Percentiles rank a stretch among this genome's conserved stretches.
Conservation (phyloP, 2,797 vertebrate genomes). For the Onychomys torridus region DNA sequence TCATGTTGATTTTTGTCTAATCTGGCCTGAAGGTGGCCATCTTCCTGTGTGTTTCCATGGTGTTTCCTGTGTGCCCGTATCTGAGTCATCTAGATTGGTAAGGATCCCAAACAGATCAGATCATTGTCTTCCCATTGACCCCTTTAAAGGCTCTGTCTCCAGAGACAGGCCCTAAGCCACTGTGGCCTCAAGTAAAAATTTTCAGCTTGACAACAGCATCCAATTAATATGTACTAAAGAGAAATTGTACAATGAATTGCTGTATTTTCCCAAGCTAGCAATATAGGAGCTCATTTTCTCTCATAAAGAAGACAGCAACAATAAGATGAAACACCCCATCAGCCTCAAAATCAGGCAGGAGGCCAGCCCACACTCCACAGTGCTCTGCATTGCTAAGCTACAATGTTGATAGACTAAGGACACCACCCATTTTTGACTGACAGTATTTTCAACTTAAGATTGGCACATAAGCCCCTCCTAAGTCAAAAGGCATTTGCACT, state of each 20-base stretch:
- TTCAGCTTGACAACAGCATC: background rate
- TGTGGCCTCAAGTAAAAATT: background rate
- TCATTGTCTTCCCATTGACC: background rate
- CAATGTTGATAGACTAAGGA: background rate
- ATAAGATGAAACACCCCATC: background rate
- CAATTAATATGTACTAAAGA: background rate
- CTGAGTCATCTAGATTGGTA: background rate
- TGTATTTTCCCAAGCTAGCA: background rate
- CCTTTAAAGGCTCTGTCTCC: background rate
- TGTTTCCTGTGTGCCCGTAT: background rate
- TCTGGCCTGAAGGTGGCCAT: background rate
- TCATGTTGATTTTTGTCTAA: background rate
- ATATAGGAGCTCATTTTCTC: background rate
- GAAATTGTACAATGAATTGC: background rate
- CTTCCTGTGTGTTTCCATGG: background rate
- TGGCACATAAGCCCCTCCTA: background rate
- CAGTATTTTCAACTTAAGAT: background rate
- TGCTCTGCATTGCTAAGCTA: background rate
- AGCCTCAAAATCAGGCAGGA: fast-evolving
- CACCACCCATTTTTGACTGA: background rate
- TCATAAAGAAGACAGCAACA: background rate
- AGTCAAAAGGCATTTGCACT: background rate
- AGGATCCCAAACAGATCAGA: background rate
- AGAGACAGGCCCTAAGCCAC: background rate
- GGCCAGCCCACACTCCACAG: too few relatives aligned